These are phyloP conservation scores for Microcebus murinus DNA, from an alignment of 2,113 vertebrate species.

Conservation along the genomic window DNA sequence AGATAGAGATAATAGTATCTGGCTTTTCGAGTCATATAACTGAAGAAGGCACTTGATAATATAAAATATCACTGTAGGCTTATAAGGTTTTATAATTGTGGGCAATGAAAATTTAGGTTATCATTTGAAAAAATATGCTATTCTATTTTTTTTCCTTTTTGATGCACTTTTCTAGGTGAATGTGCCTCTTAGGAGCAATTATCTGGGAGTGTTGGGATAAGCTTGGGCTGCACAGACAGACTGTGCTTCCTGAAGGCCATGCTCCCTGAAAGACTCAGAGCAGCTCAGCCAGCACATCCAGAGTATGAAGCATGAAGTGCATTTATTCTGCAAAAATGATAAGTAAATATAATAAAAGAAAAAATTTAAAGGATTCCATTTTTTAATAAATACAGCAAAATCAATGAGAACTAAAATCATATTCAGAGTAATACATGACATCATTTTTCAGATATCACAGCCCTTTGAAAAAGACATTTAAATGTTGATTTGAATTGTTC, in stretches of 20 bases:
- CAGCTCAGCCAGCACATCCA: conserved; percentile 40
- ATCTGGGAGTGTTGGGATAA: conserved; percentile 22
- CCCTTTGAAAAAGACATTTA: conserved; percentile 25
- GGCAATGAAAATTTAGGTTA: conserved; percentile 56
- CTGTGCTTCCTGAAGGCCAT: neutral
- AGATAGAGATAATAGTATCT: neutral
- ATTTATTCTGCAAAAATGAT: conserved; percentile 59
- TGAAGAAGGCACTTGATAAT: conserved; percentile 10
- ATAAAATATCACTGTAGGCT: neutral
- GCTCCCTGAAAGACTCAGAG: conserved; percentile 38
- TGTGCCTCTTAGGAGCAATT: conserved; percentile 64
- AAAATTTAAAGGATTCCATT: conserved; percentile 50
- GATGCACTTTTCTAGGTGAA: conserved; percentile 74
- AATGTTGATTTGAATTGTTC: conserved; percentile 26
- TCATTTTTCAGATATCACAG: conserved; percentile 2
- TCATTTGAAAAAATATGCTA: conserved; percentile 53
- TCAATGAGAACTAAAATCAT: conserved; percentile 40
- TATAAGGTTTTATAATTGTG: conserved; percentile 14
- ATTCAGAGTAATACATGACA: conserved; percentile 5
- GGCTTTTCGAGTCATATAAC: neutral
- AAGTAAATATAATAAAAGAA: conserved; percentile 58
- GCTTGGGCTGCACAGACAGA: conserved; percentile 9
- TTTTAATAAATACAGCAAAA: conserved; percentile 65
- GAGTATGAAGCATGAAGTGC: conserved; percentile 54
- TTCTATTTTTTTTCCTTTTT: conserved; percentile 48